A percentile compares a stretch with the other conserved stretches of the same genome.
Evolutionary conservation across 2,113 vertebrate species (phyloP).

Genomic region (Xenopus tropicalis): DNA sequence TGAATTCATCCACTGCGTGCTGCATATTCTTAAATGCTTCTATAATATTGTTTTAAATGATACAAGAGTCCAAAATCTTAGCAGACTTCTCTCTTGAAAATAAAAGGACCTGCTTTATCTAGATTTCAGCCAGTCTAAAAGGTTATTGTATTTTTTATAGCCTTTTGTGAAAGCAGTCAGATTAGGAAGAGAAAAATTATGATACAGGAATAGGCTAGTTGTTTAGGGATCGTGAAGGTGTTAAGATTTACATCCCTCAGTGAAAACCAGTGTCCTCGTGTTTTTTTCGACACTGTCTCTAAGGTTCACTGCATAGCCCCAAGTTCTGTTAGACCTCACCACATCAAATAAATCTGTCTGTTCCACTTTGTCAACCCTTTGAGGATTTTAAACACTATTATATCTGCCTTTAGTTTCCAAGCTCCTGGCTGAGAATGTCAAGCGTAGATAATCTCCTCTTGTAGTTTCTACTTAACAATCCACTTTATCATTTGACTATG

Average conservation of each 20-base stretch:
- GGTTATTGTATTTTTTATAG: not conserved
- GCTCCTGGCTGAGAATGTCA: slow-evolving; percentile 28
- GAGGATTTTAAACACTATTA: slow-evolving; percentile 33
- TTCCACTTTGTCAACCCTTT: slow-evolving; percentile 40
- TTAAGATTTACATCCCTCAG: not conserved
- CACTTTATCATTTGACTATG: slow-evolving; percentile 28
- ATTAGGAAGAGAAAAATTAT: not conserved
- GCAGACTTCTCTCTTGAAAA: not conserved
- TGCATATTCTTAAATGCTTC: not conserved
- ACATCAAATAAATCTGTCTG: slow-evolving; percentile 36
- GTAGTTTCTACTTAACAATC: slow-evolving; percentile 34
- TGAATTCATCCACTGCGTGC: not conserved
- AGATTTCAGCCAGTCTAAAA: not conserved
- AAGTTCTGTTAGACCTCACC: slow-evolving; percentile 21
- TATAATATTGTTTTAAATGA: not conserved
- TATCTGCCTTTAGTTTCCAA: slow-evolving; percentile 24
- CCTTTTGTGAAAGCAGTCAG: not conserved
- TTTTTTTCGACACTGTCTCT: not conserved
- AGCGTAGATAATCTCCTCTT: slow-evolving; percentile 29
- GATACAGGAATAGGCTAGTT: not conserved
- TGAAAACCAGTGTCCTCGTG: not conserved
- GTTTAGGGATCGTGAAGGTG: not conserved
- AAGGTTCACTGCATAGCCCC: slow-evolving; percentile 17
- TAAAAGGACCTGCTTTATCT: not conserved
- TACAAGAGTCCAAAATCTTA: not conserved